Evolutionary conservation across 2,113 vertebrate genomes (phyloP), one percentile per base, ranked within the genome.

Genomic region (Cryptoleucopteryx plumbea): DNA sequence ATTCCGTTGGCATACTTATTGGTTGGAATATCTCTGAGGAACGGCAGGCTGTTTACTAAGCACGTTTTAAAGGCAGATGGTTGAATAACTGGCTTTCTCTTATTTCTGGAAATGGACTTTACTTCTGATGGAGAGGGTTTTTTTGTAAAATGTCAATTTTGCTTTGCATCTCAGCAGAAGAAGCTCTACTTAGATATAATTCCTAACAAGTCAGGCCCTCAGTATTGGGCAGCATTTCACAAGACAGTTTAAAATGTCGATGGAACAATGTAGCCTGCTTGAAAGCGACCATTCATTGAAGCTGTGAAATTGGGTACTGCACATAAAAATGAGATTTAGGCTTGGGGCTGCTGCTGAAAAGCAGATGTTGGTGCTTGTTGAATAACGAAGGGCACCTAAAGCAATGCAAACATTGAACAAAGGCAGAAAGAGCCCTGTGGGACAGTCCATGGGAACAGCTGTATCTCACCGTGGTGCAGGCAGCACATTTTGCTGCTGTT

Each of bases 401-500:
- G 91, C 92, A 65, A 70, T 90, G 93, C 52, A 73, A 56, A 78
- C 21, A 23, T 32, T 72, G 80, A 96, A 22, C 67, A 85, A 93
- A 86, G 62, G 52, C 75, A 94, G 86, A 88, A 95, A 68, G 61
- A 93, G 63, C 52, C 52, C 77, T 38, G 78, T 81, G 81, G 86
- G 74, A 90, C 43, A 72, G 73, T 59, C 95, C 94, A 62, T 71
- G 84, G 38, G 86, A 96, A 87, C 88, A 94, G 87, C 53, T 96
- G 52, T 96, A 70, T 90, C 95, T 95, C 93, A 82, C 86, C 45
- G 18, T 34, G 52, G n/a, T 81, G 80, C 40, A 95, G 84, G 86
- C 77, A 97, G 86, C 32, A 50, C 26, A 40, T 92, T 97, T 97
- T 94, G 73, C 89, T 82, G 67, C 86, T 89, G 62, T 94, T 96